Evolutionary conservation across 1,140 invertebrate genomes (phyloP), one percentile per base, ranked within the genome.

Genomic region (Antheraea mylitta): DNA sequence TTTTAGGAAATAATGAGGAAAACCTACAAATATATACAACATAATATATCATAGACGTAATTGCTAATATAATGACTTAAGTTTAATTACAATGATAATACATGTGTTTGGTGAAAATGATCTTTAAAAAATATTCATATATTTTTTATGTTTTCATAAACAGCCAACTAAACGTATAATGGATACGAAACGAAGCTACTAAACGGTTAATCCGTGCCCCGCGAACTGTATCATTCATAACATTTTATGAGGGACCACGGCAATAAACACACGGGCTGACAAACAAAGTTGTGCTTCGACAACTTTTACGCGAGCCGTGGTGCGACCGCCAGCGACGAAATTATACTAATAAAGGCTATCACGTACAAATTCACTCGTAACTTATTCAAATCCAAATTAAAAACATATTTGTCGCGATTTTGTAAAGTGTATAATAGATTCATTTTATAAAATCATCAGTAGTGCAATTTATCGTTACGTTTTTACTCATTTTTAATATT

Each of bases 171-270:
- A 74, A 74, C 68, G 71, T 66, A 68, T 71, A 76, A 72, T 70
- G 70, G 70, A 69, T 69, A 72, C 67, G 45, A 71, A 75, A 71
- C 67, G 70, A 22, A 62, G 62, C 68, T 62, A 67, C 64, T 75
- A 75, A 75, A 75, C 70, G 66, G 73, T 73, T 77, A 74, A 74
- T 74, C 73, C 71, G 64, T 61, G 48, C 68, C 66, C 65, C 64
- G 67, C 68, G 67, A 77, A 69, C 74, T 76, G 76, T 74, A 80
- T 82, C 80, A 80, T 82, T 82, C 80, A 82, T 80, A 78, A 80
- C 77, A 69, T 79, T 80, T 82, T 82, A 82, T 76, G 76, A 82
- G 75, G 74, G 73, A 73, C 67, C 66, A 58, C 61, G 64, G 73
- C 75, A 77, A 71, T 80, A 80, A 80, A 77, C 76, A 75, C 74